phyloP scores from a whole-genome alignment of 2,113 vertebrate species.

The Tychaedon coryphoeus region DNA sequence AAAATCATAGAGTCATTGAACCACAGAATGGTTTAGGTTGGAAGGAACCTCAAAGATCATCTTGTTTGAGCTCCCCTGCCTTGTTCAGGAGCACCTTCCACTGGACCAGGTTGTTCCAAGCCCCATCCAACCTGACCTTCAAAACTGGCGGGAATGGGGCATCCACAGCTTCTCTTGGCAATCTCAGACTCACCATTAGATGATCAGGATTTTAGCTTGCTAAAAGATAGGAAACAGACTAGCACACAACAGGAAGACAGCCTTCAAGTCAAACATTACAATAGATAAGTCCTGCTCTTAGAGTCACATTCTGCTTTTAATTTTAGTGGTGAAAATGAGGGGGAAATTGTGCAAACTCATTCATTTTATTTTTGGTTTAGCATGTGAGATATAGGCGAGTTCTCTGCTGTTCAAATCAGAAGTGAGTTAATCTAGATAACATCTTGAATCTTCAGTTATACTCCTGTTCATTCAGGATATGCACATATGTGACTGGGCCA shows the following conservation, averaged over 20 bases:
- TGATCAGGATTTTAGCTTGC: neutral
- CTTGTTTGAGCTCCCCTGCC: neutral
- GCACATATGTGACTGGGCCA: accelerated
- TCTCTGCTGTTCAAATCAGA: neutral
- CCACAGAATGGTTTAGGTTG: neutral
- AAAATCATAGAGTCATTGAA: neutral
- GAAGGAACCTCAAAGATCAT: neutral
- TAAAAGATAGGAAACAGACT: neutral
- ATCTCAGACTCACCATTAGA: neutral
- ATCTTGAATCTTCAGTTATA: neutral
- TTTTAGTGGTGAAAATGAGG: neutral
- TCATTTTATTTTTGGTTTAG: neutral
- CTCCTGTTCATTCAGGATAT: neutral
- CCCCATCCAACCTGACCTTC: neutral
- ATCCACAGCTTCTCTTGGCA: neutral
- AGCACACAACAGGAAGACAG: neutral
- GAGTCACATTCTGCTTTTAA: neutral
- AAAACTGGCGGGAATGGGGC: neutral
- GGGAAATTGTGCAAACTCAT: neutral
- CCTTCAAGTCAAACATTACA: neutral
- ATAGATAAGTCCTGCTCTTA: neutral
- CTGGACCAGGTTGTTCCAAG: neutral
- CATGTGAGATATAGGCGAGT: neutral
- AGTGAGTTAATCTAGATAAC: neutral
- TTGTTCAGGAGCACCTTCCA: neutral